Evolutionary conservation across 2,113 vertebrate genomes (phyloP).

Genomic region (Hemicordylus capensis): DNA sequence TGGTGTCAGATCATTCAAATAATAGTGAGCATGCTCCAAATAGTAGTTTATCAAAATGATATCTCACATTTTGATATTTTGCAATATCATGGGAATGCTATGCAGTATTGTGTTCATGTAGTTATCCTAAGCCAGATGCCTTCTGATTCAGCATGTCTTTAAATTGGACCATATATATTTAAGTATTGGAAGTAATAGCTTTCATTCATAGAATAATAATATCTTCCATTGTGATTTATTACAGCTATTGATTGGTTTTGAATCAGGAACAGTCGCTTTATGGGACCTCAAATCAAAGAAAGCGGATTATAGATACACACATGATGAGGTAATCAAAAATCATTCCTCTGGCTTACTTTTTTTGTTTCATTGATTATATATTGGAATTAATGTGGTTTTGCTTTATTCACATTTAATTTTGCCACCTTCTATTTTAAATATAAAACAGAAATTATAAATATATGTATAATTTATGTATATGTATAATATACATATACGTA

Average conservation of each 20-base stretch:
- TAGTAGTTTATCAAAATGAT: not conserved
- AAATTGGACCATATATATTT: not conserved
- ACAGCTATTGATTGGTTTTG: constrained; percentile 98
- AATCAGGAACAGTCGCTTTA: constrained; percentile 94
- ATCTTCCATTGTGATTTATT: constrained; percentile 60
- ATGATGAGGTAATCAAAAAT: constrained; percentile 90
- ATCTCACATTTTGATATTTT: not conserved
- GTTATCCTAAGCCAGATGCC: not conserved
- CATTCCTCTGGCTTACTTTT: not conserved
- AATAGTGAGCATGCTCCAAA: not conserved
- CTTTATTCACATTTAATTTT: not conserved
- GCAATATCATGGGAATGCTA: not conserved
- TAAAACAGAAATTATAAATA: no score
- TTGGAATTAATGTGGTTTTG: not conserved
- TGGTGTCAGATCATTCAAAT: not conserved
- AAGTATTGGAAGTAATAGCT: not conserved
- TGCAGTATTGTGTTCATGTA: not conserved
- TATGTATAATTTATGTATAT: no score
- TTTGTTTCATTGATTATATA: not conserved
- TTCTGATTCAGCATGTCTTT: not conserved
- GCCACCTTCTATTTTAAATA: not conserved
- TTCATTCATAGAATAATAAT: constrained; percentile 18
- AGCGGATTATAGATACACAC: constrained; percentile 96
- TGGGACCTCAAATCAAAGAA: constrained; percentile 99
- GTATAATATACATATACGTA: no score